Evolutionary conservation across 2,797 vertebrate genomes (phyloP).

Genomic region (Tragopan temminckii): DNA sequence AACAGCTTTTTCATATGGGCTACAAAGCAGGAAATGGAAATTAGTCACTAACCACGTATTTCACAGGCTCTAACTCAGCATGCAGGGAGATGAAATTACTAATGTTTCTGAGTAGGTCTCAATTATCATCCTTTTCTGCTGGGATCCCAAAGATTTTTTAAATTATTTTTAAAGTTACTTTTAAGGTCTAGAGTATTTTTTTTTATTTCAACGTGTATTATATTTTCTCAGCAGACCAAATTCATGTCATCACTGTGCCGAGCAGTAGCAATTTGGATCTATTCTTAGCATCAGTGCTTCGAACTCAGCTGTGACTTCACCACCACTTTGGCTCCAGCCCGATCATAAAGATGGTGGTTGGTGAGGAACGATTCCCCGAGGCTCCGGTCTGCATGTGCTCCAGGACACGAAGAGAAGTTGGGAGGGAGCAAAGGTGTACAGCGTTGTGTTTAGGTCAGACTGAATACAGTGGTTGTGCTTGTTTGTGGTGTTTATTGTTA

Average conservation of each 20-base stretch:
- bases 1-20: neutral
- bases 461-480: neutral
- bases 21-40: neutral
- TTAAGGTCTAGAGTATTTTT: neutral
- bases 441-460: neutral
- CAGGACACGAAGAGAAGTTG: neutral
- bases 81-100: neutral
- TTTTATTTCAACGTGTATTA: neutral
- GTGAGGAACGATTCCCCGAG: neutral
- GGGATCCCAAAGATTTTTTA: neutral
- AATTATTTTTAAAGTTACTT: neutral
- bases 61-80: neutral
- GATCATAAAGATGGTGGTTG: neutral
- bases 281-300: neutral
- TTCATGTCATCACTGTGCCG: neutral
- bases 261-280: neutral
- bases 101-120: neutral
- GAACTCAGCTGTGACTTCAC: neutral
- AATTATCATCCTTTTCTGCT: neutral
- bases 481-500: neutral
- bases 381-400: neutral
- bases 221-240: neutral
- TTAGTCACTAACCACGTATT: neutral
- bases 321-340: neutral
- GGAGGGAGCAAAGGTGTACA: neutral